Evolutionary conservation across 2,888 invertebrate species (phyloP).

Genomic region (Eupithecia centaureata): DNA sequence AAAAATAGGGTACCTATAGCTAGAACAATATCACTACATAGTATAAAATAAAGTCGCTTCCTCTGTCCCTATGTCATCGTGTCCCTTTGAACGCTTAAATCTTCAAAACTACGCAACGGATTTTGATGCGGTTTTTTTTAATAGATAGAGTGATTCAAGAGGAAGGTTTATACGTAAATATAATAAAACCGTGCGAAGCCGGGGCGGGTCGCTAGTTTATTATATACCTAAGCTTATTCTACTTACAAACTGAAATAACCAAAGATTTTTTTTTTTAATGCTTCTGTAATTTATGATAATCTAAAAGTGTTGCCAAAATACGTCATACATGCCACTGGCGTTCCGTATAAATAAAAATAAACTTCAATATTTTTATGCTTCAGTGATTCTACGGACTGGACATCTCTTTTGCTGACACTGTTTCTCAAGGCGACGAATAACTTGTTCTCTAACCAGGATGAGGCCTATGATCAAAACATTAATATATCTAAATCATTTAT

Average conservation of each 20-base stretch:
- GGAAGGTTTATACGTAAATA: no score
- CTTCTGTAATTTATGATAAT: neutral
- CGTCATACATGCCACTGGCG: neutral
- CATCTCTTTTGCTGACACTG: neutral
- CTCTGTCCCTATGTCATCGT: no score
- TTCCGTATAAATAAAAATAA: neutral
- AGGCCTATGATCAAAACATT: constrained; percentile 17
- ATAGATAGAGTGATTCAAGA: no score
- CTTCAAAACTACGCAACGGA: no score
- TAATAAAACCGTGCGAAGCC: no score
- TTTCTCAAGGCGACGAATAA: constrained; percentile 5
- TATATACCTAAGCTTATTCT: neutral
- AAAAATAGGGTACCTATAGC: neutral
- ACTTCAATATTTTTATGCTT: neutral
- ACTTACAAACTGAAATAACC: neutral
- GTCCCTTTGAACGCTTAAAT: no score
- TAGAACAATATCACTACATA: neutral
- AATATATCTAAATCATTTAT: constrained; percentile 4
- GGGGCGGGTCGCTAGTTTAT: no score
- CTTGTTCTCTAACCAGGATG: constrained; percentile 5
- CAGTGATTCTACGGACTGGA: neutral
- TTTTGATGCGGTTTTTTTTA: no score
- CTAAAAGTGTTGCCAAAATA: neutral
- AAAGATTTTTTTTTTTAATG: neutral
- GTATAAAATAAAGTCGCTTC: no score